These are phyloP conservation scores for Galbula dea DNA, from an alignment of 2,113 vertebrate species.

Conservation along the genomic window DNA sequence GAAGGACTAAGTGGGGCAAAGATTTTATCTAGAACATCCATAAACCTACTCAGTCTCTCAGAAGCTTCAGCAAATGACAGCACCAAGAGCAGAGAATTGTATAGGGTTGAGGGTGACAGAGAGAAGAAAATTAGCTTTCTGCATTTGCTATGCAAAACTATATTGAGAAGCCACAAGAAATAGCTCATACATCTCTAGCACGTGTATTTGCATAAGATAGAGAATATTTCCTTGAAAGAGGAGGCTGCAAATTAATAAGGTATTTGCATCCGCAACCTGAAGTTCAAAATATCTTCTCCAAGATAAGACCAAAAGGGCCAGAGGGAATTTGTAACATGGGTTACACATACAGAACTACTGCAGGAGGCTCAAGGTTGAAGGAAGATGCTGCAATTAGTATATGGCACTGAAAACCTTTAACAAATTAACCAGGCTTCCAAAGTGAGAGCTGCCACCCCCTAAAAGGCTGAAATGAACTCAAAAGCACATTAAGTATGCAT, in stretches of 20 bases:
- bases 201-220: slow-evolving; percentile 4
- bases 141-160: slow-evolving; percentile 8
- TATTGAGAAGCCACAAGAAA: background rate
- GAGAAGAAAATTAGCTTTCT: background rate
- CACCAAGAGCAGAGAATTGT: background rate
- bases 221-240: slow-evolving; percentile 19
- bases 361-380: background rate
- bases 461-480: slow-evolving; percentile 42
- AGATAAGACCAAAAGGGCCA: background rate
- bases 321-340: background rate
- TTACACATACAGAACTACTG: background rate
- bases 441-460: slow-evolving; percentile 6
- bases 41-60: background rate
- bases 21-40: slow-evolving; percentile 16
- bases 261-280: slow-evolving; percentile 20
- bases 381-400: background rate
- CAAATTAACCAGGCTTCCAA: background rate
- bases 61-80: background rate
- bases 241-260: background rate
- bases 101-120: background rate
- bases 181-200: background rate
- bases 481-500: slow-evolving; percentile 52
- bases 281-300: background rate
- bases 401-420: background rate
- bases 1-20: slow-evolving; percentile 26